A percentile compares a stretch with the other conserved stretches of the same genome.
These are phyloP conservation scores for Agriopis marginaria DNA, from an alignment of 2,888 invertebrate genomes.

Conservation along the genomic window DNA sequence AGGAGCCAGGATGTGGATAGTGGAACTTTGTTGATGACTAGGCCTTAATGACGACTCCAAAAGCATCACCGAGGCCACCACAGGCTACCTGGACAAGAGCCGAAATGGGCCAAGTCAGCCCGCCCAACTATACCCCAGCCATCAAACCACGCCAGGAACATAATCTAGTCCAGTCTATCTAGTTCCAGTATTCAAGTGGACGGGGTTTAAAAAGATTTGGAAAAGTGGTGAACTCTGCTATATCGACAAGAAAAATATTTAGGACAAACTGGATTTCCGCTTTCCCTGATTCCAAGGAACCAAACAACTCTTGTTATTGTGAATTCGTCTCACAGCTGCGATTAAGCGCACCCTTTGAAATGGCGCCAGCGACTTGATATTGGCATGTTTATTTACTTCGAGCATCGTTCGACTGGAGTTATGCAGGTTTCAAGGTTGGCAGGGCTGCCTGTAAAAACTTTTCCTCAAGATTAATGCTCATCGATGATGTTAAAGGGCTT, in stretches of 20 bases:
- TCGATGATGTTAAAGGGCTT: background rate
- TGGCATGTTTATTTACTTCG: constrained; percentile 43
- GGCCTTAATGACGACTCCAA: too few relatives aligned
- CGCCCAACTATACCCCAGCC: too few relatives aligned
- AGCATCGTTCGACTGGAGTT: constrained; percentile 33
- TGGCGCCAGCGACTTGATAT: constrained; percentile 45
- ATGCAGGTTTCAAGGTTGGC: constrained; percentile 37
- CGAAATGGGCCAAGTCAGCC: too few relatives aligned
- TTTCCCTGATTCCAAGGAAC: background rate
- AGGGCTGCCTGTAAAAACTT: constrained; percentile 17
- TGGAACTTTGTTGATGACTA: too few relatives aligned
- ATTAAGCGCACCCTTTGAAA: constrained; percentile 43
- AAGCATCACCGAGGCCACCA: too few relatives aligned
- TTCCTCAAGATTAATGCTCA: constrained; percentile 5
- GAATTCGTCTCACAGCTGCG: constrained; percentile 17
- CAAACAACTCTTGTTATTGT: background rate
- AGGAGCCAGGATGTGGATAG: too few relatives aligned
- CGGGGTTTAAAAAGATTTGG: too few relatives aligned
- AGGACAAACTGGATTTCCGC: background rate
- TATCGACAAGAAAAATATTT: background rate
- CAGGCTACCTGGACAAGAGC: too few relatives aligned
- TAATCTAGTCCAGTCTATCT: too few relatives aligned
- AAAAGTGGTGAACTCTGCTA: too few relatives aligned
- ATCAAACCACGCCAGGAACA: too few relatives aligned
- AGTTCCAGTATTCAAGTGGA: too few relatives aligned